Base-by-base conservation (phyloP, 1,140 invertebrate genomes). In the Drosophila sulfurigaster region DNA sequence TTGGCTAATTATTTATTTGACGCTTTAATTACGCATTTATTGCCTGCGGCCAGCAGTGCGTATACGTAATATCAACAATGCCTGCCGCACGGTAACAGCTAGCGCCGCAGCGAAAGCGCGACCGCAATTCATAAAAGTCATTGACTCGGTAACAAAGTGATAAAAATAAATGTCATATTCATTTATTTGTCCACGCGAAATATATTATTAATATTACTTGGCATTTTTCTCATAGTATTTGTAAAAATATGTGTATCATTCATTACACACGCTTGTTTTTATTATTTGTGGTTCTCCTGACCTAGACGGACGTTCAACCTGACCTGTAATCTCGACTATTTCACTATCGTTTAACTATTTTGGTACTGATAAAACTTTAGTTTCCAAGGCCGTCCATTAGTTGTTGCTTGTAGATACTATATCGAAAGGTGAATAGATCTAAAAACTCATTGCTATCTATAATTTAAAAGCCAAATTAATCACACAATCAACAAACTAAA, bases 1-100 rank as follows among this genome's bases (percentile, higher is more conserved):
- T 62, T 48, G 62, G 16, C 72, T 78, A 82, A 82, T 87, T 88
- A 88, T 87, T 87, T 87, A 71, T 87, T 82, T 87, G 79, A 70
- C 79, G 76, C 68, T 78, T 75, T 89, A 89, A 83, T 88, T 88
- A 79, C 81, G 76, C 64, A 72, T 89, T 88, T 88, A 85, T 88
- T 82, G 78, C 57, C 28, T 54, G 57, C 48, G 75, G 59, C 49
- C 57, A 75, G 15, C 68, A 28, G 28, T 67, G 85, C 81, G 85
- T 89, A 89, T 89, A 65, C 80, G 70, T 72, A 65, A 75, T 80
- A 78, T 78, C 58, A 51, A 58, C 35, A 76, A 35, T 30, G 35
- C 30, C 52, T 16, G 28, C 30, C 60, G 38, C 52, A 35, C 54
- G 38, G 68, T 38, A 59, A 68, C 51, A 65, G 56, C 64, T 58